Conservation (phyloP, 2,113 vertebrate genomes). For the Oceanites oceanicus region DNA sequence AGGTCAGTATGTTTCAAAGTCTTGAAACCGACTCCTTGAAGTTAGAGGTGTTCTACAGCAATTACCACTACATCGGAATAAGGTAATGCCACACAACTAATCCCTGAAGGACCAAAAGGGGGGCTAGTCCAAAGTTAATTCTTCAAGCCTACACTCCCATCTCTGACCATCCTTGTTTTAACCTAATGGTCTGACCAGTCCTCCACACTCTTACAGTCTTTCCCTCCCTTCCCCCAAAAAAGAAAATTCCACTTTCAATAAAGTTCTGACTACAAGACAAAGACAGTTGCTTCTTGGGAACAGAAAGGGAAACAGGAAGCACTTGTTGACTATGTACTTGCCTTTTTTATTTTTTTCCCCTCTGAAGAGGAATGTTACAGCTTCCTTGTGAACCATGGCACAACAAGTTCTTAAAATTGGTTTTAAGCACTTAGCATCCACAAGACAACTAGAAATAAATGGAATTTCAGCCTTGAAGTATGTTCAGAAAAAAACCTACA, state of each 20-base stretch:
- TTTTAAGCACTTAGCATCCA: not conserved
- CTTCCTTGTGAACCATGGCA: not conserved
- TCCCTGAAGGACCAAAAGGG: not conserved
- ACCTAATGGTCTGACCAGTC: not conserved
- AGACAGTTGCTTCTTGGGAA: not conserved
- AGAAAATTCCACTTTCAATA: not conserved
- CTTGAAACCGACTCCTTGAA: not conserved
- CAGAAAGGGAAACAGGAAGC: not conserved
- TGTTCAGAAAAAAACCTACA: not conserved
- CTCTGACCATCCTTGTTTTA: not conserved
- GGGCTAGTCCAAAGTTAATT: not conserved
- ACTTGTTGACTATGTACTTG: not conserved
- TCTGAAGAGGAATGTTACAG: not conserved
- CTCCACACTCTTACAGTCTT: not conserved
- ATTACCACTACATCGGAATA: not conserved
- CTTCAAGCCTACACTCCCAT: not conserved
- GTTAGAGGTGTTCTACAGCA: not conserved
- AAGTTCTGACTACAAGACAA: not conserved
- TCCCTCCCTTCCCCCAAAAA: fast-evolving
- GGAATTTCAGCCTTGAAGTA: not conserved
- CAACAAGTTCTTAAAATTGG: not conserved
- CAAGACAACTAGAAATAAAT: not conserved
- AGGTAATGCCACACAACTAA: not conserved
- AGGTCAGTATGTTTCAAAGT: not conserved
- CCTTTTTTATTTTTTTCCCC: not conserved